Conservation (phyloP, 2,113 vertebrate genomes). For the Lates calcarifer region DNA sequence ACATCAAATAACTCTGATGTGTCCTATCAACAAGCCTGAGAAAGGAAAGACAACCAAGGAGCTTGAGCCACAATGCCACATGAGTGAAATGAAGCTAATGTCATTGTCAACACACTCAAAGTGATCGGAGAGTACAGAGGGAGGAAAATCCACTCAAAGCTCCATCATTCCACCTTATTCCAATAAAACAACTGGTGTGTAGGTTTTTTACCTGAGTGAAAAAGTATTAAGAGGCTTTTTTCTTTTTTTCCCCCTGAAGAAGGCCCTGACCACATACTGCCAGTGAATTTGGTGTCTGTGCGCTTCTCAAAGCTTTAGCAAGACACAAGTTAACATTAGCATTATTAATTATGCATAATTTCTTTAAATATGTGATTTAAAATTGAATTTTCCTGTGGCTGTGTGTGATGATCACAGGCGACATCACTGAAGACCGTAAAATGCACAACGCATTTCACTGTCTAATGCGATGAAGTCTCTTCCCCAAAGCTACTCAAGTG, state of each 20-base stretch:
- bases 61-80: constrained; percentile 34
- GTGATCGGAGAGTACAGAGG: constrained; percentile 19
- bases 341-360: constrained; percentile 31
- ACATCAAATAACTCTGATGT: constrained; percentile 58
- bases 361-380: constrained; percentile 34
- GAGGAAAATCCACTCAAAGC: constrained; percentile 27
- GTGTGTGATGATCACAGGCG: constrained; percentile 57
- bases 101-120: constrained; percentile 44
- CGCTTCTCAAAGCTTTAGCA: not conserved
- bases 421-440: constrained; percentile 65
- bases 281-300: not conserved
- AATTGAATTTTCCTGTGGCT: constrained; percentile 29
- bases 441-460: constrained; percentile 62
- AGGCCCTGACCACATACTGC: not conserved
- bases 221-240: not conserved
- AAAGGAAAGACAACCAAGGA: constrained; percentile 23
- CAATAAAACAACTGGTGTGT: constrained; percentile 16
- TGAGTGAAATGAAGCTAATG: constrained; percentile 33
- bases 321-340: not conserved
- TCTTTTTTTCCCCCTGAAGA: not conserved
- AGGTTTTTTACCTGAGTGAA: constrained; percentile 1
- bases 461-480: constrained; percentile 65
- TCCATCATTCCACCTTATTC: constrained; percentile 24
- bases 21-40: constrained; percentile 45
- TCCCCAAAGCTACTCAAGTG: constrained; percentile 69